phyloP scores from a whole-genome alignment of 2,888 invertebrate genomes.

The Pollenia labialis region DNA sequence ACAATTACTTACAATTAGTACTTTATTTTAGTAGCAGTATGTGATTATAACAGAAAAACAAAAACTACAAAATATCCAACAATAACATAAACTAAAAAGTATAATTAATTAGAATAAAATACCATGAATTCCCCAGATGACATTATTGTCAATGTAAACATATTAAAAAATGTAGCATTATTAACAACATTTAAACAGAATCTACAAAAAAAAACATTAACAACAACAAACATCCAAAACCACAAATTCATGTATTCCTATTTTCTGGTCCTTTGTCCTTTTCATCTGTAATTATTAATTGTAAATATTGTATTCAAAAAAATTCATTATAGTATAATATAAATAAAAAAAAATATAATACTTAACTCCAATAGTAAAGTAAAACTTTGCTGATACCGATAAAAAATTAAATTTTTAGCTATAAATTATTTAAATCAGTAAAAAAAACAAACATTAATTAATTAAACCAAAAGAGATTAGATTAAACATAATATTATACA shows the following conservation, averaged over 20 bases:
- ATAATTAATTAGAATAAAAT: conserved; percentile 21
- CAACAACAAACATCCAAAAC: neutral
- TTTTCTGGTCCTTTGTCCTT: neutral
- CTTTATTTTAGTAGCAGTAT: neutral
- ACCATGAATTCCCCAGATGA: conserved; percentile 16
- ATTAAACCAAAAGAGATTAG: conserved; percentile 4
- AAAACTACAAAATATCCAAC: neutral
- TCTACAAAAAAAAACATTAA: neutral
- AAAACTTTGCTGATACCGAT: conserved; percentile 30
- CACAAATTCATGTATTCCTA: neutral
- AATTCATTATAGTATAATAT: conserved; percentile 7
- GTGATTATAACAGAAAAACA: neutral
- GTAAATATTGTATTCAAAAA: conserved; percentile 53
- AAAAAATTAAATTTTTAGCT: conserved; percentile 10
- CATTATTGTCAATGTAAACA: conserved; percentile 25
- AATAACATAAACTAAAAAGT: neutral
- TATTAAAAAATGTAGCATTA: neutral
- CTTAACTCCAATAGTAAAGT: conserved; percentile 25
- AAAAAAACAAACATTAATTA: conserved; percentile 8
- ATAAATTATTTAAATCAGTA: conserved; percentile 44
- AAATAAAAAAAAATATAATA: conserved; percentile 15
- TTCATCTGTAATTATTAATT: conserved; percentile 57
- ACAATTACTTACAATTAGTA: neutral
- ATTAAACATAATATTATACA: conserved; percentile 3
- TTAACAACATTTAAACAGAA: neutral